Evolutionary conservation across 1,140 invertebrate species (phyloP).

Genomic region (Brachionus calyciflorus): DNA sequence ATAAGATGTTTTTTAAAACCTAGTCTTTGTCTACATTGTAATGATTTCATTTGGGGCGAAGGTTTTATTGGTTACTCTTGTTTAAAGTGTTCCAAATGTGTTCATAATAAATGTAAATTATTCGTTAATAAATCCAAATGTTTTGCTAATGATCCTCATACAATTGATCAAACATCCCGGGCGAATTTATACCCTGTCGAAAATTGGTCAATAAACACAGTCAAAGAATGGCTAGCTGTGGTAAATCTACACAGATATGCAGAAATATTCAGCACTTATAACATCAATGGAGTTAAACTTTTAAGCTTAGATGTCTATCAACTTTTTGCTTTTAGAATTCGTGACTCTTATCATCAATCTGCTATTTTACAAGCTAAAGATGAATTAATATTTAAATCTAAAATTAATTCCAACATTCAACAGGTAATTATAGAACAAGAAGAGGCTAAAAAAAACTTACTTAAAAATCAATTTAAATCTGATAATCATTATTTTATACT

Average conservation of each 20-base stretch:
- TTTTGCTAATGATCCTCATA: background rate
- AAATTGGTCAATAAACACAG: constrained; percentile 23
- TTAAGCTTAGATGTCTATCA: constrained; percentile 8
- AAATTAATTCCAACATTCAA: constrained; percentile 6
- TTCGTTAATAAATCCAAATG: background rate
- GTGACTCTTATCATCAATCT: constrained; percentile 14
- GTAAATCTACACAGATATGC: constrained; percentile 41
- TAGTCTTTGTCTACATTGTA: background rate
- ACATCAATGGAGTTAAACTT: constrained; percentile 11
- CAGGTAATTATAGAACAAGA: constrained; percentile 28
- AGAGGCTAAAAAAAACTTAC: constrained; percentile 10
- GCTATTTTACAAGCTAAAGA: constrained; percentile 41
- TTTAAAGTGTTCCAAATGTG: constrained; percentile 23
- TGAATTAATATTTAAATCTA: constrained; percentile 26
- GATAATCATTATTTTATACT: constrained; percentile 37
- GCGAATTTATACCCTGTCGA: background rate
- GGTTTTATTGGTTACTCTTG: constrained; percentile 24
- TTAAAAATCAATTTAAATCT: background rate
- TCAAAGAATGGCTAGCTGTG: constrained; percentile 41
- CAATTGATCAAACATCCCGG: background rate
- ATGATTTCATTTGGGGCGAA: constrained; percentile 37
- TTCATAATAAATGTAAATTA: constrained; percentile 34
- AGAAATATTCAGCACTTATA: constrained; percentile 9
- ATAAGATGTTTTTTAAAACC: constrained; percentile 29
- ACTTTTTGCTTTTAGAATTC: constrained; percentile 5